Evolutionary conservation across 2,113 vertebrate species (phyloP).

Genomic region (Tretioscincus oriximinensis): DNA sequence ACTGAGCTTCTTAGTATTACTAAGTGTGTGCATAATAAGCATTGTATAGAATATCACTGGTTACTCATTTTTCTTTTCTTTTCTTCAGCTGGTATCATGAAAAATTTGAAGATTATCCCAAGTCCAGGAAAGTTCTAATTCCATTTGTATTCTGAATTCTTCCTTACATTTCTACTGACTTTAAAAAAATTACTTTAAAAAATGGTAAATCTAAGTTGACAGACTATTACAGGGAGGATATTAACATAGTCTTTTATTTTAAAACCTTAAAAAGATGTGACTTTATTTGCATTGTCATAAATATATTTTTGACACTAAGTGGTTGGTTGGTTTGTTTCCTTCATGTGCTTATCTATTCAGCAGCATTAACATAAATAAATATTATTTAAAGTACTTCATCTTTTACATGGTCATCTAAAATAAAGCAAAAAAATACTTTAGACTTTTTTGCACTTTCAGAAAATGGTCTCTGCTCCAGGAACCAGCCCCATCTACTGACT

Average conservation of each 20-base stretch:
- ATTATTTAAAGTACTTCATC: neutral
- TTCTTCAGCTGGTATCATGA: constrained; percentile 89
- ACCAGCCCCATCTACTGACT: no score
- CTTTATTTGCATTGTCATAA: rapidly evolving
- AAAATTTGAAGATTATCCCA: constrained; percentile 95
- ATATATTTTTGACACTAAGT: neutral
- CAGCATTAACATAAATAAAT: neutral
- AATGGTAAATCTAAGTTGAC: neutral
- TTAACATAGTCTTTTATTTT: neutral
- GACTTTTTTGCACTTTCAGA: no score
- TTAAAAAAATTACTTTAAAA: neutral
- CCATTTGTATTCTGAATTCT: constrained; percentile 82
- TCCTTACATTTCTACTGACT: neutral
- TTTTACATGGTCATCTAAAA: no score
- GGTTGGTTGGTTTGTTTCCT: neutral
- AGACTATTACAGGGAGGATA: neutral
- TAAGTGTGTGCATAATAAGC: no score
- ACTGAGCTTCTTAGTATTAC: no score
- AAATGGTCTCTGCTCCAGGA: no score
- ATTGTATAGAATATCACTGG: no score
- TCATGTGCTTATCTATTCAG: neutral
- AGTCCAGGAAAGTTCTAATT: constrained; percentile 85
- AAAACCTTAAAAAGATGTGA: neutral
- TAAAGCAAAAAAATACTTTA: no score
- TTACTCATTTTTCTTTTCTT: neutral